Evolutionary conservation across 2,888 invertebrate species (phyloP), one percentile per base, ranked within the genome.

Genomic region (Parelbella ahira): DNA sequence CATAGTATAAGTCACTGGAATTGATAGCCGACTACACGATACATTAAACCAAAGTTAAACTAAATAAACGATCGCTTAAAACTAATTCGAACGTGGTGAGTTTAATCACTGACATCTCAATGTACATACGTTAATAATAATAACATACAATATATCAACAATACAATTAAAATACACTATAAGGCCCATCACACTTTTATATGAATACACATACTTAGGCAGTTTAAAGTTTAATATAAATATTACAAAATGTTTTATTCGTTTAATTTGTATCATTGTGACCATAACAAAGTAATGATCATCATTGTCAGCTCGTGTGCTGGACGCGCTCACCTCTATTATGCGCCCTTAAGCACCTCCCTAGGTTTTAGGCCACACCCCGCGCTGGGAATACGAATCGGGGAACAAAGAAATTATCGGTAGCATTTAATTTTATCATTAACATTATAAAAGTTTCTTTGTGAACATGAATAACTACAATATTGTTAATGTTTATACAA

Each of bases 71-170:
- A 32, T 32, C 33, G 33, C 39, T 41, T 41, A 41, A 18, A 36
- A 51, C 49, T 55, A 60, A 51, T 51, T 67, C 67, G 84, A 69
- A 86, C 86, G 83, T 86, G 86, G 86, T 86, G 82, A 81, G 83
- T 69, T 86, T 86, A 61, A 71, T 45, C 79, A 82, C 81, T 78
- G 33, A 23, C 27, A 49, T 10, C 36, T 43, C 37, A 43, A 43
- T 24, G 37, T 37, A 44, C 38, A 44, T 9, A 37, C n/a, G n/a
- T n/a, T 43, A 45, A 49, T 38, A 43, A 28, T 47, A 30, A 7
- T 21, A 23, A 32, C 24, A 41, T 41, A 41, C 32, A 30, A 37
- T 44, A 46, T 51, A 50, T 51, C 45, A 49, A 46, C 51, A 52
- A n/a, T n/a, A n/a, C n/a, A n/a, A n/a, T n/a, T n/a, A n/a, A n/a